These are phyloP conservation scores for Opisthograptis luteolata DNA, from an alignment of 2,888 invertebrate species.

Conservation along the genomic window DNA sequence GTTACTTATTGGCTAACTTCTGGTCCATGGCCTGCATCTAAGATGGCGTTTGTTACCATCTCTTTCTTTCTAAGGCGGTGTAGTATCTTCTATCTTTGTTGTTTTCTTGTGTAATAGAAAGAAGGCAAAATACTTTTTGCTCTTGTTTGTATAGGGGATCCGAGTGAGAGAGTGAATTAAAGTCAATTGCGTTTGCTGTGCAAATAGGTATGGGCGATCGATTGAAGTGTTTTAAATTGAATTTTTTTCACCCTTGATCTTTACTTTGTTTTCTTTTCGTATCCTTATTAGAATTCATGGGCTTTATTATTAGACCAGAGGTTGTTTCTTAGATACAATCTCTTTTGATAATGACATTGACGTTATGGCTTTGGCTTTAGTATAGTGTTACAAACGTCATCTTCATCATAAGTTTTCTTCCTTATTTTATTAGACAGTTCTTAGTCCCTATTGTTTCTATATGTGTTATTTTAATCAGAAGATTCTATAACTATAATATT, in stretches of 20 bases:
- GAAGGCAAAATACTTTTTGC: conserved; percentile 68
- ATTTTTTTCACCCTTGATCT: conserved; percentile 31
- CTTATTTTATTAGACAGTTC: no score
- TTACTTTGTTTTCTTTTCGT: conserved; percentile 20
- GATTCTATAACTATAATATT: no score
- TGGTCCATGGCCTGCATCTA: conserved; percentile 81
- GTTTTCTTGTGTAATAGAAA: conserved; percentile 73
- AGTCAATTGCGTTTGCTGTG: conserved; percentile 71
- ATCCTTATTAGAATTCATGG: conserved; percentile 11
- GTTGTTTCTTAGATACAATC: neutral
- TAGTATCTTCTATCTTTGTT: conserved; percentile 55
- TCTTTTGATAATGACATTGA: no score
- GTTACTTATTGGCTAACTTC: conserved; percentile 80
- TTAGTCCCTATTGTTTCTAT: no score
- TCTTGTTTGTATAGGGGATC: conserved; percentile 68
- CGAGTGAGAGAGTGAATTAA: conserved; percentile 57
- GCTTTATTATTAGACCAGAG: neutral
- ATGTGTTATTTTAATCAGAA: no score
- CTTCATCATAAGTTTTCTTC: no score
- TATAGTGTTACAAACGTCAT: no score
- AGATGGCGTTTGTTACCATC: conserved; percentile 74
- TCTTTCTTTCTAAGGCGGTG: conserved; percentile 47
- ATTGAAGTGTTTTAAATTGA: conserved; percentile 40
- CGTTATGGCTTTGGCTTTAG: no score
- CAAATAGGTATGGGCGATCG: conserved; percentile 70